Conservation (phyloP, 2,888 invertebrate genomes). For the Hesperia comma region DNA sequence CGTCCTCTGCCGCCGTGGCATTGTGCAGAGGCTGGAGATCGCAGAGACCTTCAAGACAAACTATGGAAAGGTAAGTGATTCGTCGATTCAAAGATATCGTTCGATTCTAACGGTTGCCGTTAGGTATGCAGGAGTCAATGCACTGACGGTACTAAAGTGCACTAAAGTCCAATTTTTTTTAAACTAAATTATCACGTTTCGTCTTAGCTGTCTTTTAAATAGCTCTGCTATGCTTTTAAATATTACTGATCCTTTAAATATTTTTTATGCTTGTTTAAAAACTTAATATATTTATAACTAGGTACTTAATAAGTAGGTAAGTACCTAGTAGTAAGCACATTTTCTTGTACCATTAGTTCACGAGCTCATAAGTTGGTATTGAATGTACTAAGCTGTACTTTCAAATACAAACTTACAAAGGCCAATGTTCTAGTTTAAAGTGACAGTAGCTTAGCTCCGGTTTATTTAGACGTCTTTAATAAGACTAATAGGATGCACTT, state of each 20-base stretch:
- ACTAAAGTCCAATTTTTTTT: no score
- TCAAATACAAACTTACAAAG: slow-evolving; percentile 4
- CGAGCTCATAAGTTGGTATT: neutral
- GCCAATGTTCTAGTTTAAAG: slow-evolving; percentile 5
- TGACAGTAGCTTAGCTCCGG: neutral
- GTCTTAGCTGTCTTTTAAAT: no score
- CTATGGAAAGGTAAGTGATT: slow-evolving; percentile 90
- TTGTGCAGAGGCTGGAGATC: slow-evolving; percentile 95
- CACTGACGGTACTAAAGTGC: no score
- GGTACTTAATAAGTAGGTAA: no score
- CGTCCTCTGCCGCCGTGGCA: slow-evolving; percentile 93
- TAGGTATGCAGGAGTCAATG: no score
- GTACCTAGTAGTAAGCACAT: neutral
- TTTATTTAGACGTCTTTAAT: neutral
- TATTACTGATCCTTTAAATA: no score
- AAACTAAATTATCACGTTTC: no score
- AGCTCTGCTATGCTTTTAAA: no score
- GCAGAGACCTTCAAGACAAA: slow-evolving; percentile 95
- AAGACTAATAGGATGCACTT: no score
- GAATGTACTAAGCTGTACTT: neutral
- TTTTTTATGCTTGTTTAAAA: no score
- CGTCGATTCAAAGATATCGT: neutral
- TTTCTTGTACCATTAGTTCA: neutral
- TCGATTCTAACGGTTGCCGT: neutral
- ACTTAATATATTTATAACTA: no score